Base-by-base conservation (phyloP, 2,888 invertebrate species). In the Tyria jacobaeae region DNA sequence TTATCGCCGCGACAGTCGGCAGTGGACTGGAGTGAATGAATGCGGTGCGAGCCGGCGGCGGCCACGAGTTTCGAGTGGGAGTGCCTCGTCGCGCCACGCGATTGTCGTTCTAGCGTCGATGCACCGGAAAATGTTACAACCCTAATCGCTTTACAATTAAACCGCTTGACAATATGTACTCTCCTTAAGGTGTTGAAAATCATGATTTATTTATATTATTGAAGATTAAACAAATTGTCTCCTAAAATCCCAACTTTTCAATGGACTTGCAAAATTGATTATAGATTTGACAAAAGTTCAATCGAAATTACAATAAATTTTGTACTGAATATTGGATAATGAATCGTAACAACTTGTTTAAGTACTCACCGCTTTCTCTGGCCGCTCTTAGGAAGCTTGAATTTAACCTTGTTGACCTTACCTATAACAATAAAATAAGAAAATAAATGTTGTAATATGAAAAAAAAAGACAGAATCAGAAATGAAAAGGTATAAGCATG, bases 21-120 rank as follows among this genome's bases (percentile, higher is more conserved):
- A 85, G 90, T 86, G 88, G 88, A 93, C 92, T 91, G 90, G 82
- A 89, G 88, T 91, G 92, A 92, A 92, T 90, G 90, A 92, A 90
- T 80, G 86, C 87, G 86, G 87, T 80, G 87, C 87, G 86, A 82
- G 82, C 84, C 85, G 85, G 86, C 86, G 87, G 88, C 88, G 86
- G 82, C 81, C 83, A 86, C 86, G 82, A 85, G 71, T 80, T 84
- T 81, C 86, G 85, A 86, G 89, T 89, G 90, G 89, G 89, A 89
- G 90, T 86, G 90, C 89, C 90, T 81, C 80, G 79, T 72, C 82
- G 81, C 88, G 88, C 85, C 88, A 86, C 87, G 88, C 91, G 88
- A 87, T 89, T 82, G 66, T 73, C 64, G 73, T 65, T 62, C 66
- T 72, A 83, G 82, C 85, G 84, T 83, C 87, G 87, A 84, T 90